Evolutionary conservation across 2,113 vertebrate species (phyloP), one percentile per base, ranked within the genome.

Genomic region (Archocentrus centrarchus): DNA sequence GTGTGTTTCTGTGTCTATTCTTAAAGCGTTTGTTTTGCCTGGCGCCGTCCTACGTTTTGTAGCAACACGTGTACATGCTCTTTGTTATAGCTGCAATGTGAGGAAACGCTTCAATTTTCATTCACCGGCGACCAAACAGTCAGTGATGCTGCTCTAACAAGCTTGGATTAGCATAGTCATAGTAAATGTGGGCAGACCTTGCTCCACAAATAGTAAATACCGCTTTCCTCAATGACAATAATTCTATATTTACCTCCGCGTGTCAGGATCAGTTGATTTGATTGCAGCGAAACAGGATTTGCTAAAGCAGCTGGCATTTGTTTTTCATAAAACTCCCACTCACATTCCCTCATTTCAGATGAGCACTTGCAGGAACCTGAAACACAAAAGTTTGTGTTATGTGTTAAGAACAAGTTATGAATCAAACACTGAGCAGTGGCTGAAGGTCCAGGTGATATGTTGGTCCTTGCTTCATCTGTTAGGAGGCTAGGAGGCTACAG

Each of bases 281-380:
- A 85, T 90, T 91, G 86, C 84, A 84, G 76, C 44, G 77, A 86
- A 88, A 88, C 6, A 82, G 59, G 84, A 93, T 91, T 90, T 81
- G 30, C 44, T 76, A 86, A 89, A 75, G 50, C 79, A 73, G 80
- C 79, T 89, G 66, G 68, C 37, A 22, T 85, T 81, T 85, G 47
- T 83, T 80, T 79, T 85, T 76, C 13, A 50, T 61, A 62, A 64
- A 79, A 79, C 77, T 47, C 76, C 39, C 79, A 75, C 70, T 30
- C 58, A 6, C 7, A 11, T 62, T 2, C 62, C 24, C 20, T 50
- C 22, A 17, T 79, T 79, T 50, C 37, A 6, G 27, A 50, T 4
- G n/a, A 61, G 35, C 27, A 60, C n/a, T 3, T 0, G 24, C 68
- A 62, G 62, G 22, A 22, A 55, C 41, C 13, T 62, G 47, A 61